Percentiles rank a stretch among this genome's conserved stretches.
These are phyloP conservation scores for Petrocephalus schoutedeni DNA, from an alignment of 2,797 vertebrate genomes.

Conservation along the genomic window DNA sequence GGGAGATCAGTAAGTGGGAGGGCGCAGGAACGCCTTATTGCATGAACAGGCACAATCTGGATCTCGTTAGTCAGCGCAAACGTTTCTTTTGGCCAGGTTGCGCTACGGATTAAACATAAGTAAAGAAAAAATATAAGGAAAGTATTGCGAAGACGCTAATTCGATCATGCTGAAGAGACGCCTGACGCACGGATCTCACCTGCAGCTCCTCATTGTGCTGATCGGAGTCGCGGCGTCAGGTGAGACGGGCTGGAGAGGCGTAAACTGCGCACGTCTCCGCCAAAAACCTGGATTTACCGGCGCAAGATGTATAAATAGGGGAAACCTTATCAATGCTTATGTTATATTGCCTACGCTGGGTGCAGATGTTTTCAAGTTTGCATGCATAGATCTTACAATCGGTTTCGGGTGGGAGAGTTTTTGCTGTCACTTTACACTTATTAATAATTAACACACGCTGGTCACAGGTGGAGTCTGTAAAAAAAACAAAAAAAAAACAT, in stretches of 20 bases:
- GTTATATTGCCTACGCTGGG: neutral
- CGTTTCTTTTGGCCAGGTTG: neutral
- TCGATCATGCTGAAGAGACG: neutral
- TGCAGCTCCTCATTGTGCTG: conserved; percentile 50
- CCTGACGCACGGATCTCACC: conserved; percentile 51
- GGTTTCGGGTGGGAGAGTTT: neutral
- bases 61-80: neutral
- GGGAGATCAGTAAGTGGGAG: neutral
- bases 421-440: neutral
- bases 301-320: neutral
- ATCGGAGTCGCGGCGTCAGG: conserved; percentile 60
- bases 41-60: neutral
- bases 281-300: neutral
- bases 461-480: neutral
- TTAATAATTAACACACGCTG: neutral
- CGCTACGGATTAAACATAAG: neutral
- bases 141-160: neutral
- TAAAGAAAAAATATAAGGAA: neutral
- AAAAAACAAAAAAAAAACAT: neutral
- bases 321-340: neutral
- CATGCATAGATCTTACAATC: neutral
- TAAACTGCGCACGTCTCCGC: neutral
- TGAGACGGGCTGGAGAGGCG: conserved; percentile 50
- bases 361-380: neutral
- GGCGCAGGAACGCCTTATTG: neutral